Evolutionary conservation across 1,140 invertebrate genomes (phyloP).

Genomic region (Patella vulgata): DNA sequence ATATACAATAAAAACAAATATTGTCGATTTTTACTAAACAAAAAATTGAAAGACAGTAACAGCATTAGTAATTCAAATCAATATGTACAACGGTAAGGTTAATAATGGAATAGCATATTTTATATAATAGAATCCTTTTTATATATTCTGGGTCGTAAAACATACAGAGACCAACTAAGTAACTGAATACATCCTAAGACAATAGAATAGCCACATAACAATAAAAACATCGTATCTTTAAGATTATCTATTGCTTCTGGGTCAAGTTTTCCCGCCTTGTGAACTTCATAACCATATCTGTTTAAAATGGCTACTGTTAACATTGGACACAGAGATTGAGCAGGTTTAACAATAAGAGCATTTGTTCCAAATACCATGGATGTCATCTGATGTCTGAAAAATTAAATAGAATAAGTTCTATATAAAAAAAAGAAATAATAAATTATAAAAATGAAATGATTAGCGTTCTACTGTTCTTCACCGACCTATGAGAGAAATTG

Average conservation of each 20-base stretch:
- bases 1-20: too few relatives aligned
- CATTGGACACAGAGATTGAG: constrained; percentile 61
- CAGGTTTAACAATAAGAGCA: constrained; percentile 64
- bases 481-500: too few relatives aligned
- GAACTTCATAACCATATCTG: constrained; percentile 48
- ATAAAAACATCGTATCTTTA: constrained; percentile 41
- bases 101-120: too few relatives aligned
- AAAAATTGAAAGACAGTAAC: too few relatives aligned
- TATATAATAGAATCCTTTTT: too few relatives aligned
- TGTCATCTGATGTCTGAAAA: constrained; percentile 61
- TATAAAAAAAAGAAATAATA: too few relatives aligned
- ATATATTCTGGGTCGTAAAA: constrained; percentile 24
- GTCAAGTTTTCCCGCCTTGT: constrained; percentile 18
- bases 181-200: constrained; percentile 42
- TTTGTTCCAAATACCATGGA: constrained; percentile 66
- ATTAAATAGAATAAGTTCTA: constrained; percentile 24
- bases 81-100: too few relatives aligned
- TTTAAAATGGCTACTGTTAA: constrained; percentile 56
- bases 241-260: constrained; percentile 11
- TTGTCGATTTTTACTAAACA: too few relatives aligned
- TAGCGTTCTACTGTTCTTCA: too few relatives aligned
- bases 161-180: constrained; percentile 44
- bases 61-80: too few relatives aligned
- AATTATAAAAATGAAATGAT: too few relatives aligned
- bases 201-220: constrained; percentile 47